phyloP scores from a whole-genome alignment of 2,113 vertebrate species.

The Oreochromis niloticus region DNA sequence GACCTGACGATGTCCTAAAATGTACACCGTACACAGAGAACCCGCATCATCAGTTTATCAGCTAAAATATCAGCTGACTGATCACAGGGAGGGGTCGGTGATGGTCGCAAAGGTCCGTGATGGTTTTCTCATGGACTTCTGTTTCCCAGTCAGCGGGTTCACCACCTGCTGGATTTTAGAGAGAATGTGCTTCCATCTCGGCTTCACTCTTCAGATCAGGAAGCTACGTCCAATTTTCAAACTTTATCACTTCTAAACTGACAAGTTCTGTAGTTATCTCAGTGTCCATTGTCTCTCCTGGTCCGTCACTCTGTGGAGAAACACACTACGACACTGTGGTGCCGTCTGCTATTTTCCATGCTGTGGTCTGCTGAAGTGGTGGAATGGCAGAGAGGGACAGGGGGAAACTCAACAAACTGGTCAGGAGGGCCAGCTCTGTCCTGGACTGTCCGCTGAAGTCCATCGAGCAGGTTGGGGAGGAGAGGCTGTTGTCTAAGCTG shows the following conservation, averaged over 20 bases:
- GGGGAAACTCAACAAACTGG: too few species aligned
- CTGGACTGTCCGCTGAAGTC: too few species aligned
- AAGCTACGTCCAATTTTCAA: neutral
- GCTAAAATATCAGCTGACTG: neutral
- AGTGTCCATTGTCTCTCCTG: neutral
- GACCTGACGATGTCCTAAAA: too few species aligned
- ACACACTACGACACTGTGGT: neutral
- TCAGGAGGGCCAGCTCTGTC: too few species aligned
- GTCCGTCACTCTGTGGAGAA: neutral
- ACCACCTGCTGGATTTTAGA: neutral
- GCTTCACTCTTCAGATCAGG: neutral
- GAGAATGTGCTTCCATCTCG: neutral
- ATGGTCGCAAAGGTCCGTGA: neutral
- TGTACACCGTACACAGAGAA: neutral
- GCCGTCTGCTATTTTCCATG: too few species aligned
- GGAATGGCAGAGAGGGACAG: too few species aligned
- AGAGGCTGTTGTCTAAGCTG: too few species aligned
- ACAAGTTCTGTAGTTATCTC: neutral
- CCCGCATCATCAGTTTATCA: neutral
- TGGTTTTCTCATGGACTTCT: neutral
- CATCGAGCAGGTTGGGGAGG: too few species aligned
- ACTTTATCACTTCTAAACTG: neutral
- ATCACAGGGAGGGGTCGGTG: neutral
- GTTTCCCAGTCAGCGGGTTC: neutral
- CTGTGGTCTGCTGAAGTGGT: too few species aligned